Evolutionary conservation across 2,888 invertebrate species (phyloP).

Genomic region (Drosophila bunnanda): DNA sequence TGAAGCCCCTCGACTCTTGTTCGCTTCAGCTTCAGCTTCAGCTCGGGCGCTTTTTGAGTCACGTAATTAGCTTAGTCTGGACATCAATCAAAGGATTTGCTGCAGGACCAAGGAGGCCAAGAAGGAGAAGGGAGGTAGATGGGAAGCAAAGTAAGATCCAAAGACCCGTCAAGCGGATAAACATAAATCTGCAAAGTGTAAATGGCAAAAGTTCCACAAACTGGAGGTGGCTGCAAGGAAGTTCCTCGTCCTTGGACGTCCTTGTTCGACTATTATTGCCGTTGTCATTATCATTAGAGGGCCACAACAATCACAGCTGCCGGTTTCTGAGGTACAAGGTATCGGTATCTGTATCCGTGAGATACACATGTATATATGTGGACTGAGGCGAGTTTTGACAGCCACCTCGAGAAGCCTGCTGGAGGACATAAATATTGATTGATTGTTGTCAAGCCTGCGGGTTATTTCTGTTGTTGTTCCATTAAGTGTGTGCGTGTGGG

Average conservation of each 20-base stretch:
- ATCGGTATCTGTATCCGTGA: constrained; percentile 15
- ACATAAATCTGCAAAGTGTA: constrained; percentile 73
- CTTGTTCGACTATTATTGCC: constrained; percentile 70
- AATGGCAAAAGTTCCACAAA: constrained; percentile 65
- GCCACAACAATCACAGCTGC: constrained; percentile 62
- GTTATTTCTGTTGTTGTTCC: constrained; percentile 38
- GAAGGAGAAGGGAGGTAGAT: not conserved
- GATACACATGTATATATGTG: constrained; percentile 21
- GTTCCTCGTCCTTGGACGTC: constrained; percentile 34
- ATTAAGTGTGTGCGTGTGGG: constrained; percentile 4
- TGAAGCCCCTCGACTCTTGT: constrained; percentile 41
- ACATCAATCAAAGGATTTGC: constrained; percentile 70
- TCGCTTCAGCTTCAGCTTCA: constrained; percentile 14
- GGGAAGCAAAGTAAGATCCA: constrained; percentile 10
- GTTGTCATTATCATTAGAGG: constrained; percentile 77
- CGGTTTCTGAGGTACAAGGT: constrained; percentile 25
- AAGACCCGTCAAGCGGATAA: constrained; percentile 66
- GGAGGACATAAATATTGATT: constrained; percentile 78
- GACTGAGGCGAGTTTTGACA: constrained; percentile 49
- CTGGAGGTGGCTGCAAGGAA: constrained; percentile 23
- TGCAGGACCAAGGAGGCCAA: not conserved
- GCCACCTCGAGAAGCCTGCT: constrained; percentile 61
- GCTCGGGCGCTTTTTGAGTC: constrained; percentile 60
- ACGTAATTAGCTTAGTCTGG: constrained; percentile 75
- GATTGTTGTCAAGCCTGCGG: constrained; percentile 73